phyloP scores from a whole-genome alignment of 2,113 vertebrate genomes.

The Tyto alba region DNA sequence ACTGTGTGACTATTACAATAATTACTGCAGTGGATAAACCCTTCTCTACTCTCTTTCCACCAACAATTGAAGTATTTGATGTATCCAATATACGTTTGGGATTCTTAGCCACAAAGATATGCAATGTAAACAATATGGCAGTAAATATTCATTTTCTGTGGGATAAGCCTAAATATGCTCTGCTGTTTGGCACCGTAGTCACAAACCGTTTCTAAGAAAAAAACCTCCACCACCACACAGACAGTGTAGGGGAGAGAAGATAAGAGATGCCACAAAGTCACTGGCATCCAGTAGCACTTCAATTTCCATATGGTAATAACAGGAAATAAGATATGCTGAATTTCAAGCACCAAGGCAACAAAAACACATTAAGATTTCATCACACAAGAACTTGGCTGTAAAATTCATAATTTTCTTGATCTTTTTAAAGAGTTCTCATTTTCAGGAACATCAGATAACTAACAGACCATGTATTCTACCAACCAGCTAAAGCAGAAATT shows the following conservation, averaged over 20 bases:
- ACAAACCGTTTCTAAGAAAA: not conserved
- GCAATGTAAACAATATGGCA: not conserved
- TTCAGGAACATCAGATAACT: constrained; percentile 53
- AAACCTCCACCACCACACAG: not conserved
- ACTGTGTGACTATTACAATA: not conserved
- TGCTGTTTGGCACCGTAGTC: not conserved
- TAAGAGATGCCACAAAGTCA: constrained; percentile 34
- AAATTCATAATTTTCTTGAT: constrained; percentile 43
- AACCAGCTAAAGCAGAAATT: constrained; percentile 28
- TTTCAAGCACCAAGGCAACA: constrained; percentile 53
- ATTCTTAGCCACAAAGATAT: not conserved
- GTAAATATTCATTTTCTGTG: constrained; percentile 35
- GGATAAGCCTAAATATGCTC: constrained; percentile 26
- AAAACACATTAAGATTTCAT: constrained; percentile 55
- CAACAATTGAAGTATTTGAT: not conserved
- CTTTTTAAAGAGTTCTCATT: constrained; percentile 50
- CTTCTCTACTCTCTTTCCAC: not conserved
- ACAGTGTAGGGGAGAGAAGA: not conserved
- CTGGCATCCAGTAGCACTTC: constrained; percentile 21
- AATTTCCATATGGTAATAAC: constrained; percentile 41
- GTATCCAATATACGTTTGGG: not conserved
- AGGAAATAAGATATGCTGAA: constrained; percentile 31
- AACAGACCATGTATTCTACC: constrained; percentile 49
- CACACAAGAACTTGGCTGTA: constrained; percentile 37
- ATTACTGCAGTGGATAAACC: not conserved